Conservation (phyloP, 2,888 invertebrate genomes). For the Scaptodrosophila latifasciaeformis region DNA sequence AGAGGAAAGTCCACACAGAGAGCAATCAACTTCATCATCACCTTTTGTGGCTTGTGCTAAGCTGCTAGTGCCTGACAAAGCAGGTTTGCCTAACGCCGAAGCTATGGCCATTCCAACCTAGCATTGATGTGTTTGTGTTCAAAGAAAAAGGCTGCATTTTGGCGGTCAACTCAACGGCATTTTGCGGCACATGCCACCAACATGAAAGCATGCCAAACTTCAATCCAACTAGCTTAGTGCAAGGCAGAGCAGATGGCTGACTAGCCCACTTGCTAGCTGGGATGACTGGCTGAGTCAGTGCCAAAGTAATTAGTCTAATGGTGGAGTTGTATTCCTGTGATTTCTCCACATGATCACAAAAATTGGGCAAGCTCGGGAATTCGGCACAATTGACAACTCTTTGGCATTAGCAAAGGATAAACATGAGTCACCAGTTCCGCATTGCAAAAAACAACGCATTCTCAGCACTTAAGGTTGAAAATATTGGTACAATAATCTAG, state of each 20-base stretch:
- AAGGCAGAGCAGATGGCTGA: slow-evolving; percentile 5
- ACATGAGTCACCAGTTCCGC: slow-evolving; percentile 50
- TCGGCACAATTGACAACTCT: slow-evolving; percentile 10
- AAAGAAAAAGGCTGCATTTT: slow-evolving; percentile 31
- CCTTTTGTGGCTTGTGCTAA: slow-evolving; percentile 59
- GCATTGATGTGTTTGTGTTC: slow-evolving; percentile 5
- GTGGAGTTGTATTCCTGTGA: slow-evolving; percentile 15
- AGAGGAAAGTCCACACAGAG: slow-evolving; percentile 60
- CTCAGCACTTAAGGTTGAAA: too few relatives aligned
- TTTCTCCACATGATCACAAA: slow-evolving; percentile 25
- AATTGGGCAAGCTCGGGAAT: slow-evolving; percentile 49
- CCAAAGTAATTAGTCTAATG: slow-evolving; percentile 67
- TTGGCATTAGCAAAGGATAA: too few relatives aligned
- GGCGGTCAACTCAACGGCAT: slow-evolving; percentile 9
- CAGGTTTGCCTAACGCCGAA: slow-evolving; percentile 53
- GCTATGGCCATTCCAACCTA: too few relatives aligned
- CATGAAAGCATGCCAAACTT: slow-evolving; percentile 61
- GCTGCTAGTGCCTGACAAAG: slow-evolving; percentile 57
- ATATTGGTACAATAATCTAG: too few relatives aligned
- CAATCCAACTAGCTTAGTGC: too few relatives aligned
- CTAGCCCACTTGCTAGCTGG: slow-evolving; percentile 15
- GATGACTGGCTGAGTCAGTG: slow-evolving; percentile 47
- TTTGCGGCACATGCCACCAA: slow-evolving; percentile 48
- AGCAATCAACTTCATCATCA: slow-evolving; percentile 67
- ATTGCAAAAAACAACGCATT: slow-evolving; percentile 42